A percentile compares a stretch with the other conserved stretches of the same genome.
These are phyloP conservation scores for Spermophilus dauricus DNA, from an alignment of 2,113 vertebrate species.

Conservation along the genomic window DNA sequence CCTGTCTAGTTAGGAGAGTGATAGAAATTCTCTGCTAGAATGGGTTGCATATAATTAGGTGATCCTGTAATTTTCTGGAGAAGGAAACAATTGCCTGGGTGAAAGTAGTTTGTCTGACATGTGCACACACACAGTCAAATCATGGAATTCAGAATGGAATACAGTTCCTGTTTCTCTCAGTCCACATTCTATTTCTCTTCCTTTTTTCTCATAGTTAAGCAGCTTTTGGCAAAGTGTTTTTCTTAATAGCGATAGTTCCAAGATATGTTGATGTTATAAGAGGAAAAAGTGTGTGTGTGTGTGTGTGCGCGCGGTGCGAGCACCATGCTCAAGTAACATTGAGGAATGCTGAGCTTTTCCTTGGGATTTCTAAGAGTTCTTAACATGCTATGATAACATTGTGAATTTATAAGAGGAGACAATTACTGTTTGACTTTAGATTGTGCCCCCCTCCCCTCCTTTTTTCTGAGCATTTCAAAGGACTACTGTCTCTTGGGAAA, in stretches of 20 bases:
- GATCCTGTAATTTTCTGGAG: slow-evolving; percentile 44
- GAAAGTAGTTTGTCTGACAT: background rate
- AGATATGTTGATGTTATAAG: slow-evolving; percentile 38
- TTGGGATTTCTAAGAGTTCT: background rate
- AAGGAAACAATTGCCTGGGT: slow-evolving; percentile 29
- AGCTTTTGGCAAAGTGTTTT: slow-evolving; percentile 57
- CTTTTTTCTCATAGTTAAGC: background rate
- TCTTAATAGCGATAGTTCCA: slow-evolving; percentile 31
- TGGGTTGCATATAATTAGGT: background rate
- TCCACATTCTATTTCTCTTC: background rate
- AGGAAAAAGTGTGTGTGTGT: background rate
- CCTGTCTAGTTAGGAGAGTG: background rate
- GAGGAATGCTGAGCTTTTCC: slow-evolving; percentile 54
- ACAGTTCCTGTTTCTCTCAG: background rate
- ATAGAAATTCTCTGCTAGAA: slow-evolving; percentile 10
- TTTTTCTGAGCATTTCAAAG: slow-evolving; percentile 15
- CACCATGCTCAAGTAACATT: slow-evolving; percentile 49
- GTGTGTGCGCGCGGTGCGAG: background rate
- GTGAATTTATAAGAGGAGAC: slow-evolving; percentile 30
- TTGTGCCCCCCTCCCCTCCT: background rate
- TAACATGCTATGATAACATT: background rate
- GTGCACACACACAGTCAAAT: background rate
- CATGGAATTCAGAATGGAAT: background rate
- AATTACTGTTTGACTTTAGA: slow-evolving; percentile 12
- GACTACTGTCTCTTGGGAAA: slow-evolving; percentile 37